Conservation (phyloP, 2,797 vertebrate genomes). For the Tauraco hartlaubi region DNA sequence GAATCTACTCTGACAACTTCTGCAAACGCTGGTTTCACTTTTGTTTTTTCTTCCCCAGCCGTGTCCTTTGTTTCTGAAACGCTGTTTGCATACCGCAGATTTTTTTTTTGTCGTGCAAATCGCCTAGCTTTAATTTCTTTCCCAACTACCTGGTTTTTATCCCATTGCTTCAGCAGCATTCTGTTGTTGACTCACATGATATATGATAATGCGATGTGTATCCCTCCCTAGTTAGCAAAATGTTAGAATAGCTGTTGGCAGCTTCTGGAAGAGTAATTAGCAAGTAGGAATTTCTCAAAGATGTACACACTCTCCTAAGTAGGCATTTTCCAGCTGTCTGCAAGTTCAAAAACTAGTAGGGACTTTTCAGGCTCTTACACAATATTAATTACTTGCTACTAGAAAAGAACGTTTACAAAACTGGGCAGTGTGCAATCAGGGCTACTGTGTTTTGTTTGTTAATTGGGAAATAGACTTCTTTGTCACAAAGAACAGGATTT, state of each 20-base stretch:
- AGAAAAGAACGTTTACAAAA: constrained; percentile 22
- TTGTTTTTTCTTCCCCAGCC: background rate
- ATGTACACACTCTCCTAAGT: constrained; percentile 31
- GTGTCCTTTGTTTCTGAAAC: background rate
- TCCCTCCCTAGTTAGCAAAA: constrained; percentile 61
- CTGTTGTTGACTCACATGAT: constrained; percentile 63
- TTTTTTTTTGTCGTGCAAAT: background rate
- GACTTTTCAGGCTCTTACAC: constrained; percentile 32
- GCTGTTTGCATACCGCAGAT: background rate
- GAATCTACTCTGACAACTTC: constrained; percentile 40
- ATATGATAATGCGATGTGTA: constrained; percentile 44
- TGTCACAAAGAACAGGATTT: background rate
- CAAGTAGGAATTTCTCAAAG: constrained; percentile 60
- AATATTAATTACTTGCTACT: constrained; percentile 64
- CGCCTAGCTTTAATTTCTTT: constrained; percentile 48
- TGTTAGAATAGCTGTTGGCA: constrained; percentile 66
- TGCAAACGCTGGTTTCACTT: constrained; percentile 34
- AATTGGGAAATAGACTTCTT: background rate
- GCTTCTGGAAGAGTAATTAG: constrained; percentile 71
- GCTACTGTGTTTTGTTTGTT: background rate
- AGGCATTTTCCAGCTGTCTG: constrained; percentile 70
- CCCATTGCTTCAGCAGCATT: constrained; percentile 25
- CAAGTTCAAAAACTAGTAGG: constrained; percentile 47
- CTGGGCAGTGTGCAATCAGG: background rate
- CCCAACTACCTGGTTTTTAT: constrained; percentile 49